Conservation (phyloP, 2,113 vertebrate genomes). For the Petroica traversi region DNA sequence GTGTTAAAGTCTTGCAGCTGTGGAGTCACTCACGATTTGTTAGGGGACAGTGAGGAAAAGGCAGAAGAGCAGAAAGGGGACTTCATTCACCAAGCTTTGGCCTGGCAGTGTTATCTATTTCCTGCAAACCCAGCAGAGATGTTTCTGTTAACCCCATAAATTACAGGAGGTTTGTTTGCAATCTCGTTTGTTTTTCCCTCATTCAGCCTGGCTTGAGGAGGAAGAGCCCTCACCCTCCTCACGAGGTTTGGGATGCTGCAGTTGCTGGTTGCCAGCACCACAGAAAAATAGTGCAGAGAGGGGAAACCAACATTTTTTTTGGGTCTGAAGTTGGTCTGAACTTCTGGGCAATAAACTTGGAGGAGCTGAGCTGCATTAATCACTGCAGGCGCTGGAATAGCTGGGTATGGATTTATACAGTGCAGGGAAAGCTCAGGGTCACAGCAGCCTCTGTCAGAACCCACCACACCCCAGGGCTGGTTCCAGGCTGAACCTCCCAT, state of each 20-base stretch:
- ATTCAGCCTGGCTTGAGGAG: neutral
- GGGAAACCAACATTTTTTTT: neutral
- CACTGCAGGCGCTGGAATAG: accelerated
- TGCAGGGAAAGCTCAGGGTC: neutral
- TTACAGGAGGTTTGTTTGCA: neutral
- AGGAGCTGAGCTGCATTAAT: neutral
- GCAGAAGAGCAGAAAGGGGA: neutral
- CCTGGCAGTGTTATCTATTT: neutral
- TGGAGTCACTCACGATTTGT: accelerated
- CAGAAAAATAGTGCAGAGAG: neutral
- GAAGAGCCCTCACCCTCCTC: neutral
- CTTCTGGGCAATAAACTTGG: neutral
- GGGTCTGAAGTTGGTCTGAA: neutral
- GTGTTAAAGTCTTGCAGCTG: neutral
- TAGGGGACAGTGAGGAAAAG: neutral
- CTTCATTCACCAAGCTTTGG: neutral
- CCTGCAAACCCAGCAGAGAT: neutral
- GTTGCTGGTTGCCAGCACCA: neutral
- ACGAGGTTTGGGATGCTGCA: accelerated
- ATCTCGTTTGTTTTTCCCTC: neutral
- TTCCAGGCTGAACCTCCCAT: neutral
- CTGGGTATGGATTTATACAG: accelerated
- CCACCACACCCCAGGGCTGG: neutral
- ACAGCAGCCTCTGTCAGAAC: neutral
- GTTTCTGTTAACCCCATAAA: neutral